Conservation (phyloP, 1,140 invertebrate species). For the Lepidurus couesii region DNA sequence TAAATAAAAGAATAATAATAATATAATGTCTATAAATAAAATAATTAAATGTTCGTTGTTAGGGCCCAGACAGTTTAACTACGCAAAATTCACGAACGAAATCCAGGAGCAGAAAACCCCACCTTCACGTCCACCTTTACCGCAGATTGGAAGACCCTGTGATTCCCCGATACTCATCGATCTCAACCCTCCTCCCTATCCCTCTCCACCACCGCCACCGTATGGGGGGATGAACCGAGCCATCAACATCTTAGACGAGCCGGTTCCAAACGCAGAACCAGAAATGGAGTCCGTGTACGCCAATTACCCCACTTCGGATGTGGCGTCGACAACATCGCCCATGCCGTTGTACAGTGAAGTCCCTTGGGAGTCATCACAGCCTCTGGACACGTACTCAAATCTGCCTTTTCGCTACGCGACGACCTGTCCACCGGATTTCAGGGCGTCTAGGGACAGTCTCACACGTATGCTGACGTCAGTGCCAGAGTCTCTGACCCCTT, state of each 20-base stretch:
- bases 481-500: not conserved
- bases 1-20: not conserved
- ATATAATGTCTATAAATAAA: not conserved
- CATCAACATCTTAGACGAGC: not conserved
- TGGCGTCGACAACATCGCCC: not conserved
- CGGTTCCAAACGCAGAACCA: not conserved
- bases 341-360: not conserved
- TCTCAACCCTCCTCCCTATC: not conserved
- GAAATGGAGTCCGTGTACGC: not conserved
- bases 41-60: not conserved
- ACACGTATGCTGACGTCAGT: not conserved
- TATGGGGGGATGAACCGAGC: not conserved
- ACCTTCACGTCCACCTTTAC: not conserved
- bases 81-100: conserved; percentile 28
- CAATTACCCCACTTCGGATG: not conserved
- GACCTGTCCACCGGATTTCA: not conserved
- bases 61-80: conserved; percentile 23
- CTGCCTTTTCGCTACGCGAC: not conserved
- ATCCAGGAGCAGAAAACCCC: not conserved
- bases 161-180: conserved; percentile 26
- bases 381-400: not conserved
- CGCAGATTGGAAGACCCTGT: not conserved
- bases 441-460: not conserved
- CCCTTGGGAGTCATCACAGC: not conserved
- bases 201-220: not conserved